Base-by-base conservation (phyloP, 2,888 invertebrate genomes). In the Philhelius pedissequus region DNA sequence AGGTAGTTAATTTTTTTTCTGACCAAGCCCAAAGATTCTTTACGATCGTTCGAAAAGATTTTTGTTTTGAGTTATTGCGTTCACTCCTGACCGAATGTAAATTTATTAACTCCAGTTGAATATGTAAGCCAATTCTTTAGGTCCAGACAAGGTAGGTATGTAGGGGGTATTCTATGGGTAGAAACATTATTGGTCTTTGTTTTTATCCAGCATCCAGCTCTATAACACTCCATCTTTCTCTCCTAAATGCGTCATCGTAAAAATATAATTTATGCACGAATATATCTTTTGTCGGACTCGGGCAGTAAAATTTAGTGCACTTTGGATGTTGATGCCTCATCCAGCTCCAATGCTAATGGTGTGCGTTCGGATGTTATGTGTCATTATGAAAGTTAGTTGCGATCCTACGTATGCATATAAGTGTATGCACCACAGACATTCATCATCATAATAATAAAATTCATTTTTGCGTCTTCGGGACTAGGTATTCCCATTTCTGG, bases 231-330 rank as follows among this genome's bases (percentile, higher is more conserved):
- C 52, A 77, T 77, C 54, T 77, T 66, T 76, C 52, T 64, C 62
- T 40, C 60, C 18, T 82, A 73, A 77, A 77, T 60, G 77, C 82
- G 82, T 82, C 77, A 62, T 78, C 82, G 66, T 83, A 78, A 83
- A 83, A 83, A 70, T 78, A 83, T 83, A 83, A 83, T 78, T 83
- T 83, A 83, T 83, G 78, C 78, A 69, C 43, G 8, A 43, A 70
- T 64, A 70, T 64, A 22, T 48, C 22, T 20, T 45, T 30, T 56
- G n/a, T 20, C 13, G 9, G 45, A 20, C 6, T 27, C 9, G 4
- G 38, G 38, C 70, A 58, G 70, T 81, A 76, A 81, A 81, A 40
- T 75, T 76, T 69, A 60, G 22, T 68, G 32, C 38, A 38, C 48
- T 68, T 35, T 73, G 71, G 35, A 73, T 40, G 32, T 30, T 9